Conservation (phyloP, 2,888 invertebrate species). For the Scaptomyza flava region DNA sequence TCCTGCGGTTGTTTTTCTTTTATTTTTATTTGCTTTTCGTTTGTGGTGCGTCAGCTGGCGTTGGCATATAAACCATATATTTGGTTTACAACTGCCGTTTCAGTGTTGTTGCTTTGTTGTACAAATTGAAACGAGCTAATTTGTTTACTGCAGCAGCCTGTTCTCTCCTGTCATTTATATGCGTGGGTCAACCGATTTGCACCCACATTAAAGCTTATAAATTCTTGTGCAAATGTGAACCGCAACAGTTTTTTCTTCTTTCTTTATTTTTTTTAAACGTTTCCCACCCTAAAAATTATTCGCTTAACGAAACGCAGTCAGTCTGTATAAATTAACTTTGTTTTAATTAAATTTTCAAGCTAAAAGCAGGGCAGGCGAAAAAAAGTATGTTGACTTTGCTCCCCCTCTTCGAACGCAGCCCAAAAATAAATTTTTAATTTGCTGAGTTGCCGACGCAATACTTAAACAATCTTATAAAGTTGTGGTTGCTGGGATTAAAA, state of each 20-base stretch:
- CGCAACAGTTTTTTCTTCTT: constrained; percentile 28
- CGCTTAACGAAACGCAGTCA: constrained; percentile 25
- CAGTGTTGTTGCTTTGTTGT: constrained; percentile 23
- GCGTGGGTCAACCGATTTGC: constrained; percentile 26
- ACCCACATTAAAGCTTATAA: constrained; percentile 33
- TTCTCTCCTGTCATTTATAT: constrained; percentile 37
- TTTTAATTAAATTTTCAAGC: constrained; percentile 72
- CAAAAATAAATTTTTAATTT: constrained; percentile 46
- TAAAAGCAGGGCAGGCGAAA: neutral
- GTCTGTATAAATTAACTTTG: constrained; percentile 53
- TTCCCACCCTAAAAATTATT: constrained; percentile 16
- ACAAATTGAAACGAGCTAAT: constrained; percentile 74
- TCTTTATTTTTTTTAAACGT: neutral
- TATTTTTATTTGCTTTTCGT: constrained; percentile 15
- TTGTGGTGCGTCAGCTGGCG: constrained; percentile 70
- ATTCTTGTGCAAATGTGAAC: constrained; percentile 28
- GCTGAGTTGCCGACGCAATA: constrained; percentile 18
- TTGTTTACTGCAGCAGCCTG: constrained; percentile 66
- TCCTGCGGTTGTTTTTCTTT: constrained; percentile 53
- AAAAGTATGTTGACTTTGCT: constrained; percentile 7
- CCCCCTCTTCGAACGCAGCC: constrained; percentile 1
- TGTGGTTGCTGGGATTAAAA: constrained; percentile 1
- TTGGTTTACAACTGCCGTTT: constrained; percentile 51
- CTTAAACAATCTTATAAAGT: constrained; percentile 36
- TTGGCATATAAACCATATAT: constrained; percentile 76